Conservation (phyloP, 2,113 vertebrate genomes). For the Cariama cristata region DNA sequence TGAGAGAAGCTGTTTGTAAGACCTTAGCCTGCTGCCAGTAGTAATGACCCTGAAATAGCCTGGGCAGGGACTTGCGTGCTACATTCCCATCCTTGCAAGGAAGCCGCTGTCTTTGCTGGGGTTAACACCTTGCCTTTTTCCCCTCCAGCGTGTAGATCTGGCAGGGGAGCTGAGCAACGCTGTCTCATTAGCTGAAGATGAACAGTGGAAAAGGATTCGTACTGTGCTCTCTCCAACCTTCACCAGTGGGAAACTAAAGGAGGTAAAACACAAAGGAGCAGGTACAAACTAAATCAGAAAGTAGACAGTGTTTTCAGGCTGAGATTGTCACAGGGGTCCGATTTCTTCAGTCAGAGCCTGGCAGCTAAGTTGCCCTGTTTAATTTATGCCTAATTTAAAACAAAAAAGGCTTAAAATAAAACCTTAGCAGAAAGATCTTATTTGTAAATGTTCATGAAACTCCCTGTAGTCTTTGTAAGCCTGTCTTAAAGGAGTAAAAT, state of each 20-base stretch:
- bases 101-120: not conserved
- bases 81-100: not conserved
- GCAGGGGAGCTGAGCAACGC: conserved; percentile 56
- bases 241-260: conserved; percentile 86
- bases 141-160: conserved; percentile 30
- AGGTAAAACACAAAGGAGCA: conserved; percentile 67
- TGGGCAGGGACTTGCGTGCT: not conserved
- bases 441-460: conserved; percentile 13
- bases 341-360: not conserved
- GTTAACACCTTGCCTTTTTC: not conserved
- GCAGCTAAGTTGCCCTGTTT: not conserved
- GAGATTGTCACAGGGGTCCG: not conserved
- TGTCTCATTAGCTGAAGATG: conserved; percentile 70
- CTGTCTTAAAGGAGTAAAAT: not conserved
- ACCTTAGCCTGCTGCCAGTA: not conserved
- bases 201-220: conserved; percentile 83
- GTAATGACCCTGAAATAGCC: not conserved
- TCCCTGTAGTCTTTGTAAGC: not conserved
- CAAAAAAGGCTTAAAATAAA: not conserved
- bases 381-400: not conserved
- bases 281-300: not conserved
- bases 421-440: not conserved
- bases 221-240: conserved; percentile 84
- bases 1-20: not conserved
- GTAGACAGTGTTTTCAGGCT: not conserved